Evolutionary conservation across 1,140 invertebrate species (phyloP).

Genomic region (Luehdorfia chinensis): DNA sequence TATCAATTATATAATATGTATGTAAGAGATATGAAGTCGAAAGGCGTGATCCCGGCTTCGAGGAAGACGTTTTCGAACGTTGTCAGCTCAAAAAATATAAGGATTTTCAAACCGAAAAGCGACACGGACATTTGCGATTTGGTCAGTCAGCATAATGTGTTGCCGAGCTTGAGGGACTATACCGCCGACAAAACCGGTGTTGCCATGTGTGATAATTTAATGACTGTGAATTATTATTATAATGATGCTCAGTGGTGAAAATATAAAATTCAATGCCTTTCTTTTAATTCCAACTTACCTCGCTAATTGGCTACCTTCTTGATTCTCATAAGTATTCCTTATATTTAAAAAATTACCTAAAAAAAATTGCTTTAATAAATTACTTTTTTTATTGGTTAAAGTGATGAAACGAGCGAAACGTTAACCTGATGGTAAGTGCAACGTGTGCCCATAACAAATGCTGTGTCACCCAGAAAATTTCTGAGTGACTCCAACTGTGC

Average conservation of each 20-base stretch:
- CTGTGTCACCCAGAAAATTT: too few relatives aligned
- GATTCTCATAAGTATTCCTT: too few relatives aligned
- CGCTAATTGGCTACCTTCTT: too few relatives aligned
- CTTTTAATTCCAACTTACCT: too few relatives aligned
- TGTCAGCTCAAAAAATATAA: constrained; percentile 31
- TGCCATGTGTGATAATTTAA: constrained; percentile 8
- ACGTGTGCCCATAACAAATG: too few relatives aligned
- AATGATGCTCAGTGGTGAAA: constrained; percentile 21
- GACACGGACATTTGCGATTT: constrained; percentile 43
- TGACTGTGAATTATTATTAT: constrained; percentile 22
- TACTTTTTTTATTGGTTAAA: too few relatives aligned
- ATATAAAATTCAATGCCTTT: neutral
- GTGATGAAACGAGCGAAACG: too few relatives aligned
- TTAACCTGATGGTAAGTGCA: too few relatives aligned
- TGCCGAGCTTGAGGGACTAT: constrained; percentile 13
- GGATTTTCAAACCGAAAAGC: constrained; percentile 45
- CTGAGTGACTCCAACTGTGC: too few relatives aligned
- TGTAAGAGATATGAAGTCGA: constrained; percentile 29
- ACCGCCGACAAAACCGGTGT: constrained; percentile 17
- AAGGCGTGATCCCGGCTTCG: constrained; percentile 30
- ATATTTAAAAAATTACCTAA: too few relatives aligned
- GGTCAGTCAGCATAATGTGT: constrained; percentile 36
- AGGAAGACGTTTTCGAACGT: constrained; percentile 47
- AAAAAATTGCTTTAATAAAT: too few relatives aligned
- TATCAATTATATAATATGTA: constrained; percentile 42